These are phyloP conservation scores for Drosophila eohydei DNA, from an alignment of 2,888 invertebrate genomes.

Conservation along the genomic window DNA sequence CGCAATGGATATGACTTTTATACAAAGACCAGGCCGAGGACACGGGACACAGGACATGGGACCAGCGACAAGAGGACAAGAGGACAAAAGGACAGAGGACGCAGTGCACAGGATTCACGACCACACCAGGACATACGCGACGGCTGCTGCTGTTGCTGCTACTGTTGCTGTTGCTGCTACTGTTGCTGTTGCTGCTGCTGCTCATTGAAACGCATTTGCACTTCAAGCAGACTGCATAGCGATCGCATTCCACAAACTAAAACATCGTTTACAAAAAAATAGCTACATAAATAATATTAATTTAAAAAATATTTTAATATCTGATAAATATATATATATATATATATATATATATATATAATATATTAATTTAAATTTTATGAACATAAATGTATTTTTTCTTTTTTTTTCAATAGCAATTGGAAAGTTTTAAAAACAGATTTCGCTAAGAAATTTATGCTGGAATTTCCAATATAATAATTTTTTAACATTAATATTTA, in stretches of 20 bases:
- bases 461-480: too few relatives aligned
- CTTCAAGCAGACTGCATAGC: slow-evolving; percentile 18
- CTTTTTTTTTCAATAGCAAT: too few relatives aligned
- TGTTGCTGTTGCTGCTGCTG: slow-evolving; percentile 55
- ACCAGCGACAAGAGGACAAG: slow-evolving; percentile 18
- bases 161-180: slow-evolving; percentile 46
- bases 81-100: slow-evolving; percentile 7
- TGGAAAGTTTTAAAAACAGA: too few relatives aligned
- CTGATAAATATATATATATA: too few relatives aligned
- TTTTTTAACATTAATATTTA: too few relatives aligned
- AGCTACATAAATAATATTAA: not conserved
- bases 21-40: slow-evolving; percentile 58
- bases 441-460: too few relatives aligned
- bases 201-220: slow-evolving; percentile 73
- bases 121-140: slow-evolving; percentile 21
- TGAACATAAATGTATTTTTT: too few relatives aligned
- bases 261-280: not conserved
- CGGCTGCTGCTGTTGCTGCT: slow-evolving; percentile 26
- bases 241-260: slow-evolving; percentile 8
- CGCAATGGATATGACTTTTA: slow-evolving; percentile 80
- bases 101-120: slow-evolving; percentile 28
- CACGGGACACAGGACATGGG: slow-evolving; percentile 18
- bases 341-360: too few relatives aligned
- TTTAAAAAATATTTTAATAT: too few relatives aligned
- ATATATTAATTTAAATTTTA: too few relatives aligned